Evolutionary conservation across 2,888 invertebrate species (phyloP).

Genomic region (Cataglyphis livida): DNA sequence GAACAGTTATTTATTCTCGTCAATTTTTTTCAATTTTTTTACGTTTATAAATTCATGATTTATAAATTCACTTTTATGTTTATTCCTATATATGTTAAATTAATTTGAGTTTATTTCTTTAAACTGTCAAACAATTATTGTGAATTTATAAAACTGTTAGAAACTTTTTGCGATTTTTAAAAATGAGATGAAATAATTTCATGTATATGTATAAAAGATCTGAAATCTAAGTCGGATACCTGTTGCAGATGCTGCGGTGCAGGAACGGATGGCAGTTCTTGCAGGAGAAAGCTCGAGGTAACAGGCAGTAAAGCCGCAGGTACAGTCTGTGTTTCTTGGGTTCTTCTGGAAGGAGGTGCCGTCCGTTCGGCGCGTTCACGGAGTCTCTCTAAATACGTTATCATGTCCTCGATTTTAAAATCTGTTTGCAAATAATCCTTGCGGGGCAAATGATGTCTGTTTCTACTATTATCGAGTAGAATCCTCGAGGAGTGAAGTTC

Average conservation of each 20-base stretch:
- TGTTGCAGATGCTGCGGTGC: conserved; percentile 80
- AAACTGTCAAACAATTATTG: background rate
- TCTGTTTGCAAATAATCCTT: conserved; percentile 81
- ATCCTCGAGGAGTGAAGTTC: conserved; percentile 82
- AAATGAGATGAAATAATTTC: background rate
- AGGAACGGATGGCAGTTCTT: conserved; percentile 80
- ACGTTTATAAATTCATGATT: background rate
- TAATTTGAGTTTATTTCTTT: background rate
- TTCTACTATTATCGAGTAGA: conserved; percentile 77
- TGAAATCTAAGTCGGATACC: conserved; percentile 58
- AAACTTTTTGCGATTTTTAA: background rate
- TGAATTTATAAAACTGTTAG: background rate
- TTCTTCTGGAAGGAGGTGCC: conserved; percentile 82
- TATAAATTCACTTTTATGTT: background rate
- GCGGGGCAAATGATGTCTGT: conserved; percentile 77
- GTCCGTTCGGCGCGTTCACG: conserved; percentile 82
- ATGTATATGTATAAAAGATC: background rate
- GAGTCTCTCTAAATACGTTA: conserved; percentile 81
- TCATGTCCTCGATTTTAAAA: conserved; percentile 81
- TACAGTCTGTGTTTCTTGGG: conserved; percentile 84
- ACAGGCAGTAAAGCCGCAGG: conserved; percentile 79
- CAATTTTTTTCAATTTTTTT: background rate
- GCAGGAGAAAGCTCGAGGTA: conserved; percentile 81
- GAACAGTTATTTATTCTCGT: background rate
- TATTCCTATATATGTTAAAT: background rate